Evolutionary conservation across 2,797 vertebrate species (phyloP), one percentile per base, ranked within the genome.

Genomic region (Brachyrhaphis roseni): DNA sequence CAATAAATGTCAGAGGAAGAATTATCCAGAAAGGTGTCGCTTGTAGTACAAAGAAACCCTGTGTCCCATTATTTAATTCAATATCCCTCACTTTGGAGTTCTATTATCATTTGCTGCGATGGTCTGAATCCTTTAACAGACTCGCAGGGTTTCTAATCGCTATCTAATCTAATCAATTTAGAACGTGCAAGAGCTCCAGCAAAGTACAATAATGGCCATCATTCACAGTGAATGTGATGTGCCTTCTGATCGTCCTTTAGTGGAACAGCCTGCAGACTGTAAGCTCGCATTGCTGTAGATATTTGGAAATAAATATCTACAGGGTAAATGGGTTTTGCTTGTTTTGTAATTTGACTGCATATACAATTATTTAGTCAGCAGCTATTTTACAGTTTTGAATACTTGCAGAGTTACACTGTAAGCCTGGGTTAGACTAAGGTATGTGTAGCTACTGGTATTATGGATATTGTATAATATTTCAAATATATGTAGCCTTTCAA

Each of bases 111-210:
- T 83, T 74, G 77, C 84, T 80, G 76, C 81, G 79, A 90, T 12
- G 46, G 80, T 79, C 75, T 74, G 83, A 86, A 77, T 86, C 81
- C 47, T 74, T 82, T 72, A 82, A 81, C 80, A 78, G 77, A 82
- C 83, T 82, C 49, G 8, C 49, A 70, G 72, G 80, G 75, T 81
- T 81, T 86, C 75, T 89, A 88, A 90, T 89, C 85, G 59, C 55
- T 76, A 82, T 86, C 75, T 81, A 84, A 88, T 87, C 53, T 47
- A 82, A 89, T 90, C 77, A 87, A n/a, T 87, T 86, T 80, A 76
- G 59, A 66, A 72, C 59, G 78, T 77, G 77, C 78, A 28, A 75
- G 77, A 79, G 75, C 79, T 90, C 74, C 5, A 28, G 11, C 73
- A 75, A 62, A 86, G 73, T 75, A 53, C 78, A 80, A 72, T 45